Base-by-base conservation (phyloP, 2,888 invertebrate species). In the Meta bourneti region DNA sequence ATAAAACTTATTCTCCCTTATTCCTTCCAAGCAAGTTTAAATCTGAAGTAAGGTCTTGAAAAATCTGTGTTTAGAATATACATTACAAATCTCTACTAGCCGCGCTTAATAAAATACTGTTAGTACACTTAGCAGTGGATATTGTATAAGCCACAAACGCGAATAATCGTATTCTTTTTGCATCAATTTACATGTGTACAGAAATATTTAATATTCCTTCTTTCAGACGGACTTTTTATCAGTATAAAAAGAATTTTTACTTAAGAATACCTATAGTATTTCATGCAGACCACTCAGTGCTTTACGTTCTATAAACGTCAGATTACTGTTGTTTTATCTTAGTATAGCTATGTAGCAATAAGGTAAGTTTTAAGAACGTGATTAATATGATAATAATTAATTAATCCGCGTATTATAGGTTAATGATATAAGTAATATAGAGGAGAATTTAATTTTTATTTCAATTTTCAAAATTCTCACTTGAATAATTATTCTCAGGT, bases 21-120 rank as follows among this genome's bases (percentile, higher is more conserved):
- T 71, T 6, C 69, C 52, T 84, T 74, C 34, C n/a, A 84, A 83
- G 81, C 11, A 75, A 74, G 74, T 75, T 75, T 72, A 52, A 79
- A 34, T 72, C 69, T 74, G 88, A 88, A 81, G 87, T 87, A 87
- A 87, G 81, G 88, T 69, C 74, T 61, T 69, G 20, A 54, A 88
- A 16, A 87, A 75, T 79, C 7, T 75, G 54, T 74, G 34, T 52
- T 69, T 72, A 80, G 16, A 49, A 80, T 52, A 79, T 51, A 61
- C 16, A 61, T 61, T 61, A 61, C 11, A 79, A 61, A 79, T 79
- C 52, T 54, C 79, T 79, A 34, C 20, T 79, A 61, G 13, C 52
- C 78, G 61, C 61, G 61, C 61, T 61, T 61, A 16, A 61, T 61
- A 61, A 61, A 61, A 61, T 61, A 61, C 61, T 61, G 61, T 61